These are phyloP conservation scores for Rutpela maculata DNA, from an alignment of 2,888 invertebrate species.

Conservation along the genomic window DNA sequence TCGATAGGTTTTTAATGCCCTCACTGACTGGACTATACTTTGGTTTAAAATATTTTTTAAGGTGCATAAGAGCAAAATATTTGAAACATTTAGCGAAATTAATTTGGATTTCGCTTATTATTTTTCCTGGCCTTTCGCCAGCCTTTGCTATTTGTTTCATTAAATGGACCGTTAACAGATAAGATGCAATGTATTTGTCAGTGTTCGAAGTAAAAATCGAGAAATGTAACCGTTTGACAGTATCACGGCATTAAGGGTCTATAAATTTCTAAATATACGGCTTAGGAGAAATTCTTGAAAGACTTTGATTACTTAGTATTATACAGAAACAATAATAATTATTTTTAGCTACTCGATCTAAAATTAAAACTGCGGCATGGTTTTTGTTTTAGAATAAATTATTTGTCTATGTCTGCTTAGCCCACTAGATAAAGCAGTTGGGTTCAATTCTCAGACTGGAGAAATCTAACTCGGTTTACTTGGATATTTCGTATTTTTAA, in stretches of 20 bases:
- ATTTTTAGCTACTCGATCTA: background rate
- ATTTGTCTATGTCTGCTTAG: too few species aligned
- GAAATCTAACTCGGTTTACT: too few species aligned
- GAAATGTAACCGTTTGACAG: background rate
- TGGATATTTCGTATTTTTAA: too few species aligned
- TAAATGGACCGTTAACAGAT: constrained; percentile 3
- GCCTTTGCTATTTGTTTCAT: constrained; percentile 3
- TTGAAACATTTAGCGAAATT: background rate
- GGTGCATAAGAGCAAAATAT: too few species aligned
- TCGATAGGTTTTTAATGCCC: too few species aligned
- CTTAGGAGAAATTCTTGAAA: background rate
- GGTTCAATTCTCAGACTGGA: too few species aligned
- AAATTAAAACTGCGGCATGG: too few species aligned
- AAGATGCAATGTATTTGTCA: constrained; percentile 18
- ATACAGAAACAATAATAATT: background rate
- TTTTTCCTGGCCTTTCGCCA: constrained; percentile 8
- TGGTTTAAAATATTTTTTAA: too few species aligned
- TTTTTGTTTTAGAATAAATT: too few species aligned
- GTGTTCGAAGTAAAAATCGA: constrained; percentile 13
- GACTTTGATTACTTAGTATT: background rate
- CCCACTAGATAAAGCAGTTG: too few species aligned
- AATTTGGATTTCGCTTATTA: background rate
- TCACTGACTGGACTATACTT: too few species aligned
- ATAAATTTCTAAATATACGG: background rate
- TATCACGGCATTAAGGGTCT: background rate